Base-by-base conservation (phyloP, 2,888 invertebrate species). In the Fabriciana adippe region DNA sequence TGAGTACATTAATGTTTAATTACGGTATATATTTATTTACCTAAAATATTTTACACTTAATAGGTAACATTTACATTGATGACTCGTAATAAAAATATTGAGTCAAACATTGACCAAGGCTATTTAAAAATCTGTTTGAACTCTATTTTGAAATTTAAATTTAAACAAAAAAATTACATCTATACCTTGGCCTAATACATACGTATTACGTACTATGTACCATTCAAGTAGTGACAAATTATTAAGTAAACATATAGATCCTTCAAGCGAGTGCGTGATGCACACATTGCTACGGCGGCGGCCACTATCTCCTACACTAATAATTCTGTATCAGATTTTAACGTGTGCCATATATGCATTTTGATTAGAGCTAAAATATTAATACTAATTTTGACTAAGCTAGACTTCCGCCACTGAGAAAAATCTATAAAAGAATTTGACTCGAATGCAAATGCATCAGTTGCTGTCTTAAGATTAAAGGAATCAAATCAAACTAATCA, bases 341-440 rank as follows among this genome's bases (percentile, higher is more conserved):
- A 68, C 66, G 74, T 50, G 41, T n/a, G 50, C 31, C 55, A 18
- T 18, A 35, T 16, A 6, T 18, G 47, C 45, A 47, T 54, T 63
- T 53, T 54, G 63, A 53, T 26, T 26, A 54, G 48, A 67, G 41
- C 54, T 31, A 53, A n/a, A 80, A 87, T 87, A 87, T 84, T 85
- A 85, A 85, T 81, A 86, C 83, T 81, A 78, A 78, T 79, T 83
- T 79, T 75, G 80, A 80, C 88, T 88, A 87, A 84, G 85, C 82
- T 88, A 88, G 84, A 81, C 78, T 76, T 48, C 80, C 72, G 73
- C 75, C 79, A 81, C 79, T 74, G 75, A 76, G 81, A 83, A 86
- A 87, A 87, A 86, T 87, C 87, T 91, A 91, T 92, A 91, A 86
- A 91, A 91, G 89, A 88, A 80, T 85, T 81, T 77, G 84, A 76